phyloP scores from a whole-genome alignment of 2,888 invertebrate genomes.

The Brachyptera risi region DNA sequence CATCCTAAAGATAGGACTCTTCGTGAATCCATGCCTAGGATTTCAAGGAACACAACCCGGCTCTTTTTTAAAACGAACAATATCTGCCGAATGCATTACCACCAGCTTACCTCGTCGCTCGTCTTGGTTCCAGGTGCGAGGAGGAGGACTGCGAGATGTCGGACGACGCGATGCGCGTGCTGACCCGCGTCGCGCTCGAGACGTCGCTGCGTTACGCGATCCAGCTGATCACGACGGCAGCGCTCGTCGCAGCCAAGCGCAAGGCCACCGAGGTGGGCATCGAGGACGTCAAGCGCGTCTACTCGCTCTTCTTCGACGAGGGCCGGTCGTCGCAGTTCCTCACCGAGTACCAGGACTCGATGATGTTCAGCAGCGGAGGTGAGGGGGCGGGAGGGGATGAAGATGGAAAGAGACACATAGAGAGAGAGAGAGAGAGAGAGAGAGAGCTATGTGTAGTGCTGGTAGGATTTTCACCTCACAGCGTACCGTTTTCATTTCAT shows the following conservation, averaged over 20 bases:
- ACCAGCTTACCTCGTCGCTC: too few relatives aligned
- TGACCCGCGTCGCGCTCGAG: constrained; percentile 89
- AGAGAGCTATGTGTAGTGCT: too few relatives aligned
- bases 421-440: too few relatives aligned
- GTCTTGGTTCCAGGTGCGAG: constrained; percentile 77
- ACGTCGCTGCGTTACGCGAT: constrained; percentile 95
- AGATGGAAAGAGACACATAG: too few relatives aligned
- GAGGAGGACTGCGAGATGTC: constrained; percentile 97
- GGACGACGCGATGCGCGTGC: constrained; percentile 81
- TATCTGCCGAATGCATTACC: too few relatives aligned
- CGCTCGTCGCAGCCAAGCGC: constrained; percentile 85
- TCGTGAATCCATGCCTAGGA: too few relatives aligned
- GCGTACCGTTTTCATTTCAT: too few relatives aligned
- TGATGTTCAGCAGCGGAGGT: constrained; percentile 64
- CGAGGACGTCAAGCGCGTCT: constrained; percentile 93
- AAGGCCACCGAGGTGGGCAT: constrained; percentile 83
- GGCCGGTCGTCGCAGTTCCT: constrained; percentile 88
- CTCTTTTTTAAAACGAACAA: too few relatives aligned
- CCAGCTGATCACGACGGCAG: constrained; percentile 93
- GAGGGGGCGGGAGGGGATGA: neutral
- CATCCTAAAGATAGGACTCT: too few relatives aligned
- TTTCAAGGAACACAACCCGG: too few relatives aligned
- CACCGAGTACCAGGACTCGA: constrained; percentile 93
- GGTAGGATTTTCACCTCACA: too few relatives aligned
- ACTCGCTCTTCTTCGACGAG: constrained; percentile 92